Evolutionary conservation across 2,113 vertebrate genomes (phyloP).

Genomic region (Heterocephalus glaber): DNA sequence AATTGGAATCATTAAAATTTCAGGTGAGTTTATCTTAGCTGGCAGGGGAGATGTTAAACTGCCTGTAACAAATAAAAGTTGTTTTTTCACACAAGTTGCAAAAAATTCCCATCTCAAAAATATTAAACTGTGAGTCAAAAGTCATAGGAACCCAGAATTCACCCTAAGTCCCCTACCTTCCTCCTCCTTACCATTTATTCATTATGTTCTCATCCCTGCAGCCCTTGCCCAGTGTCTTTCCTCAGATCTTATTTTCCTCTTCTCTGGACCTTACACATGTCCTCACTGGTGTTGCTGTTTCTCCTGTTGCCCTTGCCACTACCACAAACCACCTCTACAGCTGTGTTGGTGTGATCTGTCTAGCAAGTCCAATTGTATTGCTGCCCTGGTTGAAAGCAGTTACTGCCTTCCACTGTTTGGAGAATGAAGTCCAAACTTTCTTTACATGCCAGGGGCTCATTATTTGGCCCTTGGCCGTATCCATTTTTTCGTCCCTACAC

Average conservation of each 20-base stretch:
- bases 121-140: conserved; percentile 7
- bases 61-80: conserved; percentile 39
- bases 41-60: background rate
- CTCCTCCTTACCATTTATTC: background rate
- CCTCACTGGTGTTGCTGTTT: background rate
- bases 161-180: background rate
- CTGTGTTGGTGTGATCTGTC: background rate
- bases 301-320: accelerated
- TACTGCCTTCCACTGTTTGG: background rate
- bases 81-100: background rate
- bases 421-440: background rate
- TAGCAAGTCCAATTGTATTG: background rate
- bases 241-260: background rate
- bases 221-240: background rate
- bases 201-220: background rate
- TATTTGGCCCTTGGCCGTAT: background rate
- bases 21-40: conserved; percentile 49
- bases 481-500: background rate
- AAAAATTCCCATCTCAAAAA: conserved; percentile 15
- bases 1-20: conserved; percentile 47
- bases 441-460: background rate
- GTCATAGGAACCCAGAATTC: background rate
- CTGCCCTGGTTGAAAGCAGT: background rate
- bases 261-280: background rate
- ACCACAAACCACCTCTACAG: too few relatives aligned